Base-by-base conservation (phyloP, 2,888 invertebrate species). In the Drosophila heteroneura region DNA sequence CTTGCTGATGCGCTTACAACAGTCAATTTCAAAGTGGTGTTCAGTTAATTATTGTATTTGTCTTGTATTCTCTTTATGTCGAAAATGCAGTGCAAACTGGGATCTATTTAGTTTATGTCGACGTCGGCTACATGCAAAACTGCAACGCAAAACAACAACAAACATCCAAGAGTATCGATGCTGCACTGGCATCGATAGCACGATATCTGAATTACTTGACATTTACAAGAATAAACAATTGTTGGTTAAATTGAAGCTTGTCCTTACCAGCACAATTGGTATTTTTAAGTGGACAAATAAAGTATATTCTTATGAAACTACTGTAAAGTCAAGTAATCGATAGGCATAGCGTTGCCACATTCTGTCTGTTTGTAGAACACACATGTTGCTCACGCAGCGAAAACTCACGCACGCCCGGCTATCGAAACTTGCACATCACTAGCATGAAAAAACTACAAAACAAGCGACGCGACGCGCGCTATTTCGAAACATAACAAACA, bases 401-500 rank as follows among this genome's bases (percentile, higher is more conserved):
- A 65, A 68, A 26, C 74, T 52, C 66, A 69, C 81, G 51, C 67
- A 63, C 16, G 32, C 12, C 14, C 2, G 52, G 47, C 44, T 83
- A 88, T 84, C 85, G 85, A 35, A 39, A 28, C 4, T 4, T 14
- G 14, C 60, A 30, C 83, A 53, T 76, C 75, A 75, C 71, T 70
- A 75, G 56, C 16, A 74, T 64, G 62, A 74, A 79, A 84, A 77
- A 62, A 47, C 70, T 81, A 69, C 47, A 82, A 76, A 87, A 88
- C 72, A 85, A 81, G 81, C 70, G 82, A 89, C 75, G 77, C 86
- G 71, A 71, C 85, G 85, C 86, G 86, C 85, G 85, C 60, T 66
- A 61, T 53, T 88, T 79, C 89, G 83, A 88, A 85, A 77, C 53
- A 14, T 75, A 72, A 58, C 53, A 72, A 70, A 63, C 33, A 53